Percentiles rank a stretch among this genome's conserved stretches.
Evolutionary conservation across 2,113 vertebrate species (phyloP).

Genomic region (Alethe diademata): DNA sequence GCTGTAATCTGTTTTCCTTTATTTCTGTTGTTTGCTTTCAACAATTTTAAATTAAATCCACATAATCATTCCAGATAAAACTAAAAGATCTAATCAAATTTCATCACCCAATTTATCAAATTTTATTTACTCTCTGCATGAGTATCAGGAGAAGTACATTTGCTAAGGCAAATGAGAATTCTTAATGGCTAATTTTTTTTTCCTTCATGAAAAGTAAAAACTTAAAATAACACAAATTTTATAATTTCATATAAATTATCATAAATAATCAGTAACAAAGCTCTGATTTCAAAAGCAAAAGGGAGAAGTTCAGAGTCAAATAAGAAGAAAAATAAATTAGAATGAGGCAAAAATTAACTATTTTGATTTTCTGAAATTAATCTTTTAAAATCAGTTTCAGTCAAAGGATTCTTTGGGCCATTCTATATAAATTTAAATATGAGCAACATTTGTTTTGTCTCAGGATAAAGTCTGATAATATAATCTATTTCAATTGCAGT

Average conservation of each 20-base stretch:
- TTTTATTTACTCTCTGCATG: background rate
- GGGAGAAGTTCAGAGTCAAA: background rate
- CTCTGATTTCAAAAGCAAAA: background rate
- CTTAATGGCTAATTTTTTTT: too few relatives aligned
- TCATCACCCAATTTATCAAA: background rate
- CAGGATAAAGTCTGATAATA: background rate
- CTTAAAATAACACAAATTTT: background rate
- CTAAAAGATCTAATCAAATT: background rate
- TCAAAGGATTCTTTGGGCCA: background rate
- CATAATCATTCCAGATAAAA: background rate
- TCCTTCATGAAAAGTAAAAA: background rate
- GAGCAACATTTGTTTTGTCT: background rate
- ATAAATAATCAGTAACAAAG: background rate
- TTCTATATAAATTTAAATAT: background rate
- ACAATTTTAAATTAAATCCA: slow-evolving; percentile 15
- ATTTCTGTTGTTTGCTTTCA: background rate
- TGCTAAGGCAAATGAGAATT: background rate
- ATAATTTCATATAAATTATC: background rate
- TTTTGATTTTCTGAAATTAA: background rate
- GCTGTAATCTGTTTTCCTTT: background rate
- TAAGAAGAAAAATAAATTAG: background rate
- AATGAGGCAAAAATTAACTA: background rate
- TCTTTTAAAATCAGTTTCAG: background rate
- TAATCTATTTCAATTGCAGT: background rate
- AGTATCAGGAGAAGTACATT: background rate